phyloP scores from a whole-genome alignment of 2,113 vertebrate genomes.

The Pagrus major region DNA sequence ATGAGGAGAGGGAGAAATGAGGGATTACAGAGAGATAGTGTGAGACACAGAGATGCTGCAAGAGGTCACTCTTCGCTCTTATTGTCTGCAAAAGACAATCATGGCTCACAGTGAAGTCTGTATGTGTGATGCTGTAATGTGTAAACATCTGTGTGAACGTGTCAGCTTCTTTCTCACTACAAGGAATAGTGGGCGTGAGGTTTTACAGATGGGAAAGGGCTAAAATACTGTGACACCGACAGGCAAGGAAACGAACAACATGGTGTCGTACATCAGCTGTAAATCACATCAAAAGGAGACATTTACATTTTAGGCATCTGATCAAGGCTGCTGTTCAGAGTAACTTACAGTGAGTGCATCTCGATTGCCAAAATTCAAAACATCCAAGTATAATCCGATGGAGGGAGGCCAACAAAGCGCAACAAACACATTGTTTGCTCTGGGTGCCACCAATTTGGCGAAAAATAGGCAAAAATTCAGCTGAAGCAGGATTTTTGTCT shows the following conservation, averaged over 20 bases:
- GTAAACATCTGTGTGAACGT: slow-evolving; percentile 56
- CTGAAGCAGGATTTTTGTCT: slow-evolving; percentile 24
- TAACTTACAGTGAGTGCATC: slow-evolving; percentile 34
- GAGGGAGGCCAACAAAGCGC: slow-evolving; percentile 20
- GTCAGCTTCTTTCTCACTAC: slow-evolving; percentile 46
- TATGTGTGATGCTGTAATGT: slow-evolving; percentile 66
- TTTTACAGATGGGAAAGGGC: slow-evolving; percentile 29
- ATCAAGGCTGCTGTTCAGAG: slow-evolving; percentile 46
- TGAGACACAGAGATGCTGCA: slow-evolving; percentile 59
- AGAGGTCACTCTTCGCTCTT: slow-evolving; percentile 70
- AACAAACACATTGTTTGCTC: slow-evolving; percentile 30
- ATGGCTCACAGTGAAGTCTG: slow-evolving; percentile 57
- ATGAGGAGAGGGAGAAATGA: slow-evolving; percentile 55
- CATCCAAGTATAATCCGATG: slow-evolving; percentile 41
- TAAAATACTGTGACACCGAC: slow-evolving; percentile 33
- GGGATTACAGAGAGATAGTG: slow-evolving; percentile 63
- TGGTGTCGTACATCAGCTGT: slow-evolving; percentile 36
- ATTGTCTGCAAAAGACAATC: slow-evolving; percentile 75
- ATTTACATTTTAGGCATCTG: slow-evolving; percentile 46
- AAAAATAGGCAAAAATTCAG: slow-evolving; percentile 13
- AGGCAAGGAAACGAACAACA: slow-evolving; percentile 48
- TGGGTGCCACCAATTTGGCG: slow-evolving; percentile 3
- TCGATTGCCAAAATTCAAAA: slow-evolving; percentile 26
- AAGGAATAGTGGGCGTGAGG: slow-evolving; percentile 48
- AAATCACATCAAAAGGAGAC: slow-evolving; percentile 32